Evolutionary conservation across 2,888 invertebrate genomes (phyloP).

Genomic region (Campoplex nolae): DNA sequence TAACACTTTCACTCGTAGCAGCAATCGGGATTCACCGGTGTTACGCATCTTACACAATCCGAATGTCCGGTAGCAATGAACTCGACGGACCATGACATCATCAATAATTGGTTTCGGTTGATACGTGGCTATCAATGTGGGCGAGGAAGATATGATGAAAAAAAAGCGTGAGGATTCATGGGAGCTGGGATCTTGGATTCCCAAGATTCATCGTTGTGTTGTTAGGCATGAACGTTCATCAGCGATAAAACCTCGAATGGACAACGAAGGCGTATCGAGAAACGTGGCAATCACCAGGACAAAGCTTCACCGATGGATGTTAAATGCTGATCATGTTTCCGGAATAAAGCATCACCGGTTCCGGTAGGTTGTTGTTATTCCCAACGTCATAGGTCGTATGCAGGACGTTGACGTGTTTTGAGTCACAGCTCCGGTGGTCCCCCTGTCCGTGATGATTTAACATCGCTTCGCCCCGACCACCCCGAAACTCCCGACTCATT

Average conservation of each 20-base stretch:
- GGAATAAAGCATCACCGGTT: slow-evolving; percentile 49
- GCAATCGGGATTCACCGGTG: slow-evolving; percentile 40
- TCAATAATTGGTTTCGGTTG: slow-evolving; percentile 48
- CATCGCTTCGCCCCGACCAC: slow-evolving; percentile 45
- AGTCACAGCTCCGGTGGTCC: slow-evolving; percentile 59
- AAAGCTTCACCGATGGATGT: slow-evolving; percentile 45
- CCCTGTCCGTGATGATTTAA: neutral
- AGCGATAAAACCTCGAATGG: slow-evolving; percentile 32
- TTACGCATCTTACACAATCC: slow-evolving; percentile 64
- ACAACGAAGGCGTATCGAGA: neutral
- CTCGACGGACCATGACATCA: slow-evolving; percentile 44
- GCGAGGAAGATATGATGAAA: neutral
- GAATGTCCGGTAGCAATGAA: slow-evolving; percentile 66
- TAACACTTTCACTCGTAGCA: slow-evolving; percentile 43
- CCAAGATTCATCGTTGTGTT: slow-evolving; percentile 3
- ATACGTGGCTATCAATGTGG: neutral
- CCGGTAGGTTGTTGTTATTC: slow-evolving; percentile 55
- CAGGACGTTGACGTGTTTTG: slow-evolving; percentile 26
- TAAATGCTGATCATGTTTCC: slow-evolving; percentile 56
- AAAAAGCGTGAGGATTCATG: slow-evolving; percentile 1
- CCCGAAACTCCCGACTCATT: slow-evolving; percentile 51
- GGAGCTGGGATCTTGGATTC: neutral
- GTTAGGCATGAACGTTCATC: slow-evolving; percentile 11
- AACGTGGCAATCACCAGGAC: slow-evolving; percentile 1
- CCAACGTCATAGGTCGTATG: slow-evolving; percentile 13